Evolutionary conservation across 2,888 invertebrate species (phyloP).

Genomic region (Rhagium mordax): DNA sequence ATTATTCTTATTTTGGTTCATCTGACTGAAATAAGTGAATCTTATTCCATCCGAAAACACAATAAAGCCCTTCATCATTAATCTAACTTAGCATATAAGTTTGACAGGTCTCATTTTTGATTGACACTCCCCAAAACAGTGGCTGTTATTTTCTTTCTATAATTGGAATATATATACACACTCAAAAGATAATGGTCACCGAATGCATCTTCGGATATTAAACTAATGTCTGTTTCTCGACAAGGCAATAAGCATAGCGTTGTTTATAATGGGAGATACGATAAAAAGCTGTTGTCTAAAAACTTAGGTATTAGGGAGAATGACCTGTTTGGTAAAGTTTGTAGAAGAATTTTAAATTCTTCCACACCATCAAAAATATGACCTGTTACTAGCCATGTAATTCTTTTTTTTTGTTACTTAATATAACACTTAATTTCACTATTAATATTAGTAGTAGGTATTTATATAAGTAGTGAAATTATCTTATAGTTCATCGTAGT

Average conservation of each 20-base stretch:
- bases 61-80: conserved; percentile 38
- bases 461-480: too few relatives aligned
- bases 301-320: too few relatives aligned
- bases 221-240: neutral
- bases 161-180: conserved; percentile 10
- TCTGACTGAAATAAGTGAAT: conserved; percentile 16
- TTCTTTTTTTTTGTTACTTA: too few relatives aligned
- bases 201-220: neutral
- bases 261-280: neutral
- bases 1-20: neutral
- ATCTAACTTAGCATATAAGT: conserved; percentile 44
- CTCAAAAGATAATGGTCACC: neutral
- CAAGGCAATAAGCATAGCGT: neutral
- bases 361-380: too few relatives aligned
- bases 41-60: conserved; percentile 20
- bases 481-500: too few relatives aligned
- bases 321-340: too few relatives aligned
- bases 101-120: conserved; percentile 42
- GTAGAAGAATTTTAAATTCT: too few relatives aligned
- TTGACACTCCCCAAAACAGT: conserved; percentile 42
- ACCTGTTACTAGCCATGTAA: too few relatives aligned
- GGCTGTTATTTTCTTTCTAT: conserved; percentile 33
- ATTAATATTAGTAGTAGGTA: too few relatives aligned
- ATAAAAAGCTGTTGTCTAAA: too few relatives aligned
- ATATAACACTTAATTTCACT: too few relatives aligned